Base-by-base conservation (phyloP, 2,113 vertebrate genomes). In the Grallaria varia region DNA sequence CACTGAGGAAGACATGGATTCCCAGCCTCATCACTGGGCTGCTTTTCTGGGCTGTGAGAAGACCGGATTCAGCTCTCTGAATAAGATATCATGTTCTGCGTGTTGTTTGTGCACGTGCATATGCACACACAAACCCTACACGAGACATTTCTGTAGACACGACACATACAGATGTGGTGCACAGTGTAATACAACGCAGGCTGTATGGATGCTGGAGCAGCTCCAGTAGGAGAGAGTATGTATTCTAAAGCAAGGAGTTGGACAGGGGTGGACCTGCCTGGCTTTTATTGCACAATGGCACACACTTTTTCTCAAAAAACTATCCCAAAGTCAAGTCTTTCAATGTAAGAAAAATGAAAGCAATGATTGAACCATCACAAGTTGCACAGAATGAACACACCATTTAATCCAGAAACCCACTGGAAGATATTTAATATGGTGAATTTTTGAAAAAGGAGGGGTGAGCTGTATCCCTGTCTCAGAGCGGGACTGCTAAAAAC, bases 161-260 rank as follows among this genome's bases (percentile, higher is more conserved):
- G 71, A 23, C 20, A 4, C 27, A 4, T 3, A 18, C 2, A 4
- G 49, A 31, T 15, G 24, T 5, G 22, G 18, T 0, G 0, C 9
- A 27, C 8, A 45, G 8, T 4, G 7, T 8, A 62, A 40, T 7
- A 23, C 16, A 28, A 49, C n/a, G 76, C 30, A 53, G n/a, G 27
- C 5, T 5, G 8, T 14, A 20, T 31, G 62, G 44, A 31, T 53
- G 53, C 76, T 45, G 42, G 35, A 63, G 77, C 63, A 91, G 53
- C 53, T 45, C 53, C 3, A 8, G 49, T 31, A 72, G 40, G 8
- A 68, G 9, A 69, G 3, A 17, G 37, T 44, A 20, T 21, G 20
- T 40, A 11, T 45, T 73, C 28, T 63, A 24, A 73, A 76, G 8
- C 35, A 63, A 33, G 12, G 52, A 63, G 52, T 27, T 68, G 28